These are phyloP conservation scores for Furcifer pardalis DNA, from an alignment of 2,797 vertebrate species.

Conservation along the genomic window DNA sequence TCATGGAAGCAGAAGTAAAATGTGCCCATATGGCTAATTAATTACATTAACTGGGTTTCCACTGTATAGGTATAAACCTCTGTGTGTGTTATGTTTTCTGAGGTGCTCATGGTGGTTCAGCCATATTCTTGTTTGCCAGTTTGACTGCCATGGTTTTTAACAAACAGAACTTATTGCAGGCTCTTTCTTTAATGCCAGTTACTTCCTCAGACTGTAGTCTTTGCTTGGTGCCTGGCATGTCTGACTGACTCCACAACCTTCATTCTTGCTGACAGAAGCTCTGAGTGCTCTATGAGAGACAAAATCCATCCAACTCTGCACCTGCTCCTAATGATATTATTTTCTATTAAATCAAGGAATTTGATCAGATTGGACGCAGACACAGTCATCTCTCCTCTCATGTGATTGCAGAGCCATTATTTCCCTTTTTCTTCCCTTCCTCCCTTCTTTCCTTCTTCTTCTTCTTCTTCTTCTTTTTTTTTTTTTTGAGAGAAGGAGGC, in stretches of 20 bases:
- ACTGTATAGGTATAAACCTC: too few species aligned
- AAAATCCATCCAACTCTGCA: constrained; percentile 59
- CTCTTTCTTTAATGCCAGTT: constrained; percentile 16
- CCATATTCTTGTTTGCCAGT: constrained; percentile 31
- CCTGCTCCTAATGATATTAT: constrained; percentile 64
- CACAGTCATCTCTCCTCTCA: constrained; percentile 42
- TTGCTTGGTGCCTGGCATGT: constrained; percentile 23
- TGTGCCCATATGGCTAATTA: too few species aligned
- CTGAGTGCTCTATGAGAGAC: constrained; percentile 51
- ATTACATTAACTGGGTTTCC: too few species aligned
- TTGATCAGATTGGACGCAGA: constrained; percentile 64
- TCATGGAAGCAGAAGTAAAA: too few species aligned
- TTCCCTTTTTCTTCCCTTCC: not conserved
- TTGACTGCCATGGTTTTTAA: constrained; percentile 42
- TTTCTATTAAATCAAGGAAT: constrained; percentile 72
- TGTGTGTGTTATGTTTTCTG: constrained; percentile 36
- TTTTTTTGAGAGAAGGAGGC: too few species aligned
- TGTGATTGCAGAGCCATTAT: constrained; percentile 50
- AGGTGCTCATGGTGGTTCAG: not conserved
- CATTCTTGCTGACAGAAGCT: constrained; percentile 54
- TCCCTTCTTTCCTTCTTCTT: too few species aligned
- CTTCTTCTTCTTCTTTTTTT: too few species aligned
- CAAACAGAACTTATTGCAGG: constrained; percentile 32
- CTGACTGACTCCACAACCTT: constrained; percentile 44
- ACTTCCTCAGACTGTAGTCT: constrained; percentile 39